Conservation (phyloP, 2,888 invertebrate species). For the Yponomeuta malinellus region DNA sequence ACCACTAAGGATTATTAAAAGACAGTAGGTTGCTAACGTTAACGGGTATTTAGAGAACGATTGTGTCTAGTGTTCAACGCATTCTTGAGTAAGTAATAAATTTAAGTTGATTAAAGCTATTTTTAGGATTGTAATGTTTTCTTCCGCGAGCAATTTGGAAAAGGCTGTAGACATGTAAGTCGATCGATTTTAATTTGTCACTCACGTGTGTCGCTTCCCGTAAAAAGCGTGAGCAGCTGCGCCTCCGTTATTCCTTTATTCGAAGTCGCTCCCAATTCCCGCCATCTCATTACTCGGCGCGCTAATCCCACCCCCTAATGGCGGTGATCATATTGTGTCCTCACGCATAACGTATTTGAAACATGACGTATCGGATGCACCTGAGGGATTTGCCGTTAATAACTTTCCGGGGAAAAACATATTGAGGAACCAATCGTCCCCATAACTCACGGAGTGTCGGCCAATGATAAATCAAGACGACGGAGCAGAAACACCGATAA, state of each 20-base stretch:
- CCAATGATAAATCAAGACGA: constrained; percentile 63
- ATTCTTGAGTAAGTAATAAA: too few species aligned
- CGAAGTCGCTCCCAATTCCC: constrained; percentile 62
- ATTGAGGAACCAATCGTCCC: constrained; percentile 24
- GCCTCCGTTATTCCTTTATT: constrained; percentile 53
- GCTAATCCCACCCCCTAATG: constrained; percentile 69
- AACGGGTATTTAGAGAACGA: too few species aligned
- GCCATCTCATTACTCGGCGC: constrained; percentile 67
- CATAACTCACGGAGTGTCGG: constrained; percentile 53
- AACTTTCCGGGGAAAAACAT: constrained; percentile 30
- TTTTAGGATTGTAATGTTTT: background rate
- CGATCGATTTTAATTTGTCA: constrained; percentile 16
- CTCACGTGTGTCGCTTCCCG: constrained; percentile 5
- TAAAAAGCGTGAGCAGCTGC: constrained; percentile 42
- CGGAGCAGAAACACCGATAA: constrained; percentile 68
- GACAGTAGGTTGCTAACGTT: too few species aligned
- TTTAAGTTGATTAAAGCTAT: background rate
- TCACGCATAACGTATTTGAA: constrained; percentile 64
- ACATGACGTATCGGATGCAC: constrained; percentile 68
- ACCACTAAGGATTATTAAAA: too few species aligned
- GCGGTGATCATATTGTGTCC: constrained; percentile 67
- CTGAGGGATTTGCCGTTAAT: constrained; percentile 56
- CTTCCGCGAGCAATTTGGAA: background rate
- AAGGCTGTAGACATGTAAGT: background rate
- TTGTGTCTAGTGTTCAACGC: too few species aligned